Evolutionary conservation across 2,797 vertebrate species (phyloP), one percentile per base, ranked within the genome.

Genomic region (Champsocephalus gunnari): DNA sequence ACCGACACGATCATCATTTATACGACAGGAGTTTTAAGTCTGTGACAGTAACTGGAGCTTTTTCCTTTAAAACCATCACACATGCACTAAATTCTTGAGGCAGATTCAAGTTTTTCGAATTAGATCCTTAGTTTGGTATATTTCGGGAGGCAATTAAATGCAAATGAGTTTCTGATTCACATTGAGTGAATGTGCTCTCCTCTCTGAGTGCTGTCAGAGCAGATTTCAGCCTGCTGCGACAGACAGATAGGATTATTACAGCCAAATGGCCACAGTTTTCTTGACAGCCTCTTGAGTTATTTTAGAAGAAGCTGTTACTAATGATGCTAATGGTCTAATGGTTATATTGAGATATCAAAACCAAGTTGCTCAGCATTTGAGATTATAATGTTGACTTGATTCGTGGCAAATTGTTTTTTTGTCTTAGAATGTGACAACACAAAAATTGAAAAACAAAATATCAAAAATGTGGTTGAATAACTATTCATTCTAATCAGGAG

Each of bases 271-370:
- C 0, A 1, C 9, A 14, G 9, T 38, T 1, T 43, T 50, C 60
- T 34, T 56, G 64, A 60, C 76, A 53, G 69, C 45, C 61, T 51
- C 19, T 47, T 57, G 45, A 41, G 12, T 63, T 57, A 67, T 66
- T 71, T 71, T 49, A 56, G 56, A 60, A 51, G 12, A 71, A 71
- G 50, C 17, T 16, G 41, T 21, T 34, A 4, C 8, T 34, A 54
- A 45, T 12, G 43, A 60, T 34, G 49, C 34, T 49, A 4, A 64
- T 28, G 6, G 28, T 41, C 34, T 49, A 7, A 64, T 28, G 3
- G 28, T 41, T 64, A 9, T 38, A 34, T 47, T 16, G 11, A 41
- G 64, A 32, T 28, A 38, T 38, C 47, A 50, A 50, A 50, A 62
- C 14, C 28, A 11, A 62, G 47, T 3, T 28, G 21, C 17, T 17